These are phyloP conservation scores for Salvelinus namaycush DNA, from an alignment of 2,113 vertebrate genomes.

Conservation along the genomic window DNA sequence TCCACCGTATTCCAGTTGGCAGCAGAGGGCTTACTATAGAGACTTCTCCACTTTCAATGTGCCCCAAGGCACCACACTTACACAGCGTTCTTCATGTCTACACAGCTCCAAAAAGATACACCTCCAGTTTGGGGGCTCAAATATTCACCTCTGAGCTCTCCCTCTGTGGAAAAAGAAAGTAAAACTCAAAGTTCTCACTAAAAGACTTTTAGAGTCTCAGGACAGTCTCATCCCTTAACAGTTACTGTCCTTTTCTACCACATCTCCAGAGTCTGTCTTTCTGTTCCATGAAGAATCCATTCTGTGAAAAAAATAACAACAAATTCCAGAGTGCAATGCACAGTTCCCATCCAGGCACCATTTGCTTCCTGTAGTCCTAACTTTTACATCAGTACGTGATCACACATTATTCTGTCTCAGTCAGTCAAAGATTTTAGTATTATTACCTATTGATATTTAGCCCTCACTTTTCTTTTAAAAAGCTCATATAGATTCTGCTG, in stretches of 20 bases:
- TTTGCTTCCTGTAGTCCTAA: conserved; percentile 54
- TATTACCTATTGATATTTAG: conserved; percentile 70
- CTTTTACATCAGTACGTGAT: conserved; percentile 72
- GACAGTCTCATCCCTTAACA: conserved; percentile 34
- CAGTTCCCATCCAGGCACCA: conserved; percentile 46
- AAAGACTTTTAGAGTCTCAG: conserved; percentile 42
- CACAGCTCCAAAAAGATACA: conserved; percentile 58
- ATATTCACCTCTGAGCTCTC: conserved; percentile 48
- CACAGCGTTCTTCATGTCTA: conserved; percentile 68
- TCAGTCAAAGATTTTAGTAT: conserved; percentile 44
- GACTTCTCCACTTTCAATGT: conserved; percentile 49
- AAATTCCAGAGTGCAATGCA: conserved; percentile 73
- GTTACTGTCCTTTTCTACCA: conserved; percentile 39
- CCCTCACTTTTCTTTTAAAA: conserved; percentile 66
- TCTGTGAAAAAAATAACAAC: conserved; percentile 57
- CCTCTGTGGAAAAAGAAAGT: conserved; percentile 42
- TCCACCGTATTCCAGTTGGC: conserved; percentile 61
- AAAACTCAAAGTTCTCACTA: conserved; percentile 45
- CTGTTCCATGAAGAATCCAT: conserved; percentile 47
- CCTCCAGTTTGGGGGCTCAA: conserved; percentile 30
- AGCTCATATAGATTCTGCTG: conserved; percentile 78
- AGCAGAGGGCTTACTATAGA: conserved; percentile 67
- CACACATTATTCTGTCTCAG: conserved; percentile 56
- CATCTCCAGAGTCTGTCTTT: conserved; percentile 37
- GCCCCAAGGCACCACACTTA: conserved; percentile 56